A percentile compares a stretch with the other conserved stretches of the same genome.
Evolutionary conservation across 2,113 vertebrate species (phyloP).

Genomic region (Cebidichthys violaceus): DNA sequence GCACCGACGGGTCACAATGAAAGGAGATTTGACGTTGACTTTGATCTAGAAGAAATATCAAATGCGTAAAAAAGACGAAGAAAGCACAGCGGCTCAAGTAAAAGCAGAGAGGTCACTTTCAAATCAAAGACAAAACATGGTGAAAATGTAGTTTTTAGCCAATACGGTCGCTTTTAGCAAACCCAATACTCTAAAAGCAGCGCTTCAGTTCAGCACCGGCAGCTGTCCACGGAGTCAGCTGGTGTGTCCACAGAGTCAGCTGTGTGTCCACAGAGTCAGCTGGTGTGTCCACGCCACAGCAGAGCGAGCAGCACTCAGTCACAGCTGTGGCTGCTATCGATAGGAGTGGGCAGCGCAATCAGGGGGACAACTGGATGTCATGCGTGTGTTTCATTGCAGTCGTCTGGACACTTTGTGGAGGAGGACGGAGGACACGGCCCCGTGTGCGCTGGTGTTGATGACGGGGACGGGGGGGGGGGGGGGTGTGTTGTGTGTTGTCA

Average conservation of each 20-base stretch:
- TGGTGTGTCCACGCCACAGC: background rate
- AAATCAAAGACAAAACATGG: background rate
- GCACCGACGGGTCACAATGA: conserved; percentile 45
- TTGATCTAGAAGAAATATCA: conserved; percentile 57
- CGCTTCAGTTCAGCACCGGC: conserved; percentile 32
- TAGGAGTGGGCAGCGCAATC: background rate
- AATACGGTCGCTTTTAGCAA: background rate
- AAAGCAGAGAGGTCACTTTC: background rate
- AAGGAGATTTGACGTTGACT: conserved; percentile 45
- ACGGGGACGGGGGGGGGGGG: background rate
- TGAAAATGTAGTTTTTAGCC: background rate
- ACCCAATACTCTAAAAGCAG: background rate
- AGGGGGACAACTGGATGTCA: background rate
- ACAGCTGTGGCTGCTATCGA: conserved; percentile 17
- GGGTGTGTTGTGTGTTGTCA: background rate
- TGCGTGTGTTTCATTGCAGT: background rate
- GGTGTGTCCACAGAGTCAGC: too few relatives aligned
- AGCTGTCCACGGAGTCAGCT: conserved; percentile 9
- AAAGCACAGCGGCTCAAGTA: background rate
- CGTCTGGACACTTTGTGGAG: background rate
- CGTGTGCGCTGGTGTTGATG: background rate
- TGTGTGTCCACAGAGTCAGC: too few relatives aligned
- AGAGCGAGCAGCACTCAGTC: background rate
- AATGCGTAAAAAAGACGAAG: conserved; percentile 19
- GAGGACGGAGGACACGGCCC: too few relatives aligned